phyloP scores from a whole-genome alignment of 1,140 invertebrate genomes.

The Gerris buenoi region DNA sequence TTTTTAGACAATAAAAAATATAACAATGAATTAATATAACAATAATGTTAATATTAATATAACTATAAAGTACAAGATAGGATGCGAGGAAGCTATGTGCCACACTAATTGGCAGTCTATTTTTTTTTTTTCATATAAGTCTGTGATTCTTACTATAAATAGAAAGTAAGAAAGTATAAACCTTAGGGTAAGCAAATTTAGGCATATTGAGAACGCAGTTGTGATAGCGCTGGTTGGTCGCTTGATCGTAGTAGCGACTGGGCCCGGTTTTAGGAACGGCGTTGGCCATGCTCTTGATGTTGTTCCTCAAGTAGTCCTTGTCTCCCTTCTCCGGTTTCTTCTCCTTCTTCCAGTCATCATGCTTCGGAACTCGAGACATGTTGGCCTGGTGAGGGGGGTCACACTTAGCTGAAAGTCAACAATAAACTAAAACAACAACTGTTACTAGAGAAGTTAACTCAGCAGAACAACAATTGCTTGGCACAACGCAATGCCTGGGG shows the following conservation, averaged over 20 bases:
- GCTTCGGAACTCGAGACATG: neutral
- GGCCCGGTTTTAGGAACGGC: neutral
- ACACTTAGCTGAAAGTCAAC: neutral
- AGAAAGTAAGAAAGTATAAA: neutral
- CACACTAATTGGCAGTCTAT: too few species aligned
- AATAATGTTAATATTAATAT: too few species aligned
- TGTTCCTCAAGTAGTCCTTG: neutral
- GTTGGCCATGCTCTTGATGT: neutral
- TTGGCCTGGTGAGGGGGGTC: neutral
- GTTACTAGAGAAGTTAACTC: neutral
- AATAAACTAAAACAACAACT: too few species aligned
- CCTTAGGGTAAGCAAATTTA: neutral
- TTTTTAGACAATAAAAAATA: too few species aligned
- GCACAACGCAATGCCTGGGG: too few species aligned
- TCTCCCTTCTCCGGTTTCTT: neutral
- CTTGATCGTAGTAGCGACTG: neutral
- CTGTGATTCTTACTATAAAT: too few species aligned
- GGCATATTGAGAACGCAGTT: slow-evolving; percentile 1
- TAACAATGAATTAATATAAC: too few species aligned
- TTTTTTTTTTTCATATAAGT: too few species aligned
- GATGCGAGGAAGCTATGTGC: too few species aligned
- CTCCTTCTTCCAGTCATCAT: neutral
- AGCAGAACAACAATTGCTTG: neutral
- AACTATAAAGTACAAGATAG: too few species aligned
- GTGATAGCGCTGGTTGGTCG: neutral